Base-by-base conservation (phyloP, 2,888 invertebrate species). In the Mechanitis messenoides region DNA sequence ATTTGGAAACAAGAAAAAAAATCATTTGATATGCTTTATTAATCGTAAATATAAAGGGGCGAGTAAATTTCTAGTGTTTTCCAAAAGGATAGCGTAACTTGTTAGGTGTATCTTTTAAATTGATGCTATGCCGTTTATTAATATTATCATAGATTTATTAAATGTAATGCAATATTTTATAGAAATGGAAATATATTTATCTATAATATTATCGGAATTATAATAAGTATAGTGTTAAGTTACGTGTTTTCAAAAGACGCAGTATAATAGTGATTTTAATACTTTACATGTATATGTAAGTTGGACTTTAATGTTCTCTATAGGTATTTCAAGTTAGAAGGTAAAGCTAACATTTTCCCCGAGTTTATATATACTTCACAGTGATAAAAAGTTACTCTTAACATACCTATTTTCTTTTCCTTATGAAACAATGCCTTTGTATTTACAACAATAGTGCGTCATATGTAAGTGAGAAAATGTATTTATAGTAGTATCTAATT, bases 21-120 rank as follows among this genome's bases (percentile, higher is more conserved):
- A 67, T 71, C 72, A 68, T 75, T 71, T 69, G 68, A 65, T 77
- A 75, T 73, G 72, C 74, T 76, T 76, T 73, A 72, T 74, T 67
- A 65, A 71, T 68, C 68, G 70, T 69, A 70, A 71, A 67, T 62
- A 69, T 67, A 68, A 70, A 61, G 62, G 58, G 66, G 60, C 63
- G 64, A 33, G 60, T 63, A 68, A 63, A 64, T 66, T 66, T 59
- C 28, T 53, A 60, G 65, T 58, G 57, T 65, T 63, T 59, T 53
- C 59, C 61, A 60, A 65, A 66, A 65, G 58, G 66, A 64, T 66
- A 65, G 61, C 62, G 46, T 64, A 66, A 68, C 59, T 57, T 62
- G 64, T 62, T 63, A 68, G 63, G 57, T 65, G 64, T 65, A 64
- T 61, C 58, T 65, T 59, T 59, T 60, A 63, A 62, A 68, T 65